Conservation (phyloP, 2,888 invertebrate species). For the Pilophorus perplexus region DNA sequence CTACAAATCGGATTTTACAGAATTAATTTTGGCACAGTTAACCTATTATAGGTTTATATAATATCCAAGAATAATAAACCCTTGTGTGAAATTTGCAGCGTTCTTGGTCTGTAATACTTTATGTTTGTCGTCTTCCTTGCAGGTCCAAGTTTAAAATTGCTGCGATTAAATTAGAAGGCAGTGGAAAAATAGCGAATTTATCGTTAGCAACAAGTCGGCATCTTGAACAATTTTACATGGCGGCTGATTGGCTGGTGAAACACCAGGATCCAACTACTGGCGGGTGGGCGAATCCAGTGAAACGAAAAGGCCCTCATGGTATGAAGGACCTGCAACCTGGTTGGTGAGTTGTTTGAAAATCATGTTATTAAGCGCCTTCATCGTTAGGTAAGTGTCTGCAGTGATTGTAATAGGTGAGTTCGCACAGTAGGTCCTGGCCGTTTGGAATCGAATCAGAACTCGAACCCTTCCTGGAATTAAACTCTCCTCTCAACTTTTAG, state of each 20-base stretch:
- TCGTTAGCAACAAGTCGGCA: slow-evolving; percentile 81
- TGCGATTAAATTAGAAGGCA: slow-evolving; percentile 64
- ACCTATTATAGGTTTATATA: too few species aligned
- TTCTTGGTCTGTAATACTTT: too few species aligned
- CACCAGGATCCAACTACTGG: slow-evolving; percentile 81
- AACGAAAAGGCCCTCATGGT: slow-evolving; percentile 66
- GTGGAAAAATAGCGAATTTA: slow-evolving; percentile 72
- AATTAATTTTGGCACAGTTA: too few species aligned
- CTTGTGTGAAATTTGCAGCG: not conserved
- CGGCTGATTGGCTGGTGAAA: slow-evolving; percentile 87
- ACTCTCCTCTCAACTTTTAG: too few species aligned
- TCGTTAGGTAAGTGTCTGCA: too few species aligned
- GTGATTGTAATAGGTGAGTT: too few species aligned
- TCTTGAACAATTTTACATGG: slow-evolving; percentile 84
- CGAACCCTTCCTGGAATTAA: too few species aligned
- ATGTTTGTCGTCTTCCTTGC: not conserved
- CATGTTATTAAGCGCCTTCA: too few species aligned
- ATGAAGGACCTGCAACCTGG: slow-evolving; percentile 78
- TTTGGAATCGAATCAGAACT: too few species aligned
- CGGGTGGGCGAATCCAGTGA: slow-evolving; percentile 91
- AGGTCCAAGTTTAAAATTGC: slow-evolving; percentile 68
- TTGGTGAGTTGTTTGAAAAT: slow-evolving; percentile 66
- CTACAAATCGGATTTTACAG: too few species aligned
- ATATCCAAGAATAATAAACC: not conserved
- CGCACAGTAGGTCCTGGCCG: too few species aligned